Evolutionary conservation across 2,113 vertebrate genomes (phyloP), one percentile per base, ranked within the genome.

Genomic region (Myotis yumanensis): DNA sequence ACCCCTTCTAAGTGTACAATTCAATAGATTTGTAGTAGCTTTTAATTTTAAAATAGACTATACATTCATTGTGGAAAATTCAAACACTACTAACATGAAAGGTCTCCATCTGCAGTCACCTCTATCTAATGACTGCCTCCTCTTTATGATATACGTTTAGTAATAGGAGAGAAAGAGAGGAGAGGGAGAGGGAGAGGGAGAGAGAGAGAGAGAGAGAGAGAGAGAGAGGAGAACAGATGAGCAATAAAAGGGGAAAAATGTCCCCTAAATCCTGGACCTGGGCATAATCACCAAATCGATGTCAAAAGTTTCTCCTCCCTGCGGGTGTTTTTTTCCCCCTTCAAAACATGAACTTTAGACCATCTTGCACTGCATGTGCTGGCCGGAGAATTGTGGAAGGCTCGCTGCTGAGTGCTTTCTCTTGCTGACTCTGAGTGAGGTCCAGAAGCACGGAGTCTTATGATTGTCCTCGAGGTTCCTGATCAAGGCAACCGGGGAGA

Each of bases 401-500:
- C 57, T 35, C 5, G 14, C 1, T 20, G 32, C 37, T 2, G 32
- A 17, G 37, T 0, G 4, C n/a, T 11, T 73, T 11, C 10, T 17
- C 30, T 17, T 5, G 4, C 28, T 22, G 0, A 7, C 17, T 15
- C 66, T 23, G 22, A 7, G 54, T 1, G 3, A 17, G 46, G 12
- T 30, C 28, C 30, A 7, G 2, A 6, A 0, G 54, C 28, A 20
- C 35, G 35, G 48, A 8, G 11, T 7, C 83, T 32, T 4, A 1
- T 5, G 52, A 23, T 3, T 18, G 11, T 5, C 30, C 11, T 20
- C 0, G 0, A 68, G 52, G n/a, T 4, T 18, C 59, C 35, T 48
- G 2, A 11, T 15, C 32, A 1, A 1, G 46, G n/a, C 15, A 0
- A 62, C 25, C 0, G 0, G 5, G 90, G 80, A 51, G 75, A 68